Evolutionary conservation across 1,140 invertebrate species (phyloP).

Genomic region (Diploscapter pachys): DNA sequence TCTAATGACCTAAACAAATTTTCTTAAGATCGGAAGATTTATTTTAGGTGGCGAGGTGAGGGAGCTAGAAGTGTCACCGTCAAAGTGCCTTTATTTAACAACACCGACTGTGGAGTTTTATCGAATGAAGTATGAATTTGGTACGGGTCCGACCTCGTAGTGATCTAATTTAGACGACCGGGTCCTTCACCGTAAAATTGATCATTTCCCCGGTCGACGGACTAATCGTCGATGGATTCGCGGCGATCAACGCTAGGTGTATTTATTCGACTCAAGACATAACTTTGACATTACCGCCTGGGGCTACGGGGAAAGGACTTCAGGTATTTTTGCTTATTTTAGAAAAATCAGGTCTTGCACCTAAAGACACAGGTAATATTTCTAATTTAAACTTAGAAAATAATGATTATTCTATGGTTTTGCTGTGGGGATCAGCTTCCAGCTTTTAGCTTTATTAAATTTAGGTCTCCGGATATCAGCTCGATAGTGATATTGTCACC

Average conservation of each 20-base stretch:
- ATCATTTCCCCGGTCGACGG: constrained; percentile 29
- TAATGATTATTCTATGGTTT: too few relatives aligned
- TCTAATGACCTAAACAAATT: not conserved
- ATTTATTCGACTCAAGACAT: constrained; percentile 33
- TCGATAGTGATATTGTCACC: constrained; percentile 31
- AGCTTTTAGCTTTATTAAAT: too few relatives aligned
- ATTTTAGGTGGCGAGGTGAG: constrained; percentile 30
- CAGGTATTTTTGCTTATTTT: constrained; percentile 7
- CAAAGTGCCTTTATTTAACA: constrained; percentile 18
- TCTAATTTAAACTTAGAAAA: not conserved
- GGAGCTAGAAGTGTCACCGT: constrained; percentile 24
- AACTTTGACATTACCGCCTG: constrained; percentile 29
- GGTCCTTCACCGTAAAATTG: constrained; percentile 30
- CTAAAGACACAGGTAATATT: too few relatives aligned
- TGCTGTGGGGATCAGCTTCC: too few relatives aligned
- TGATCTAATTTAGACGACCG: constrained; percentile 19
- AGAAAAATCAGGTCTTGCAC: too few relatives aligned
- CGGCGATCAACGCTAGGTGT: constrained; percentile 27
- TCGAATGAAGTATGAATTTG: constrained; percentile 19
- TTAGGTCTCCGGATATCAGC: not conserved
- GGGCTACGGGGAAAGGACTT: constrained; percentile 24
- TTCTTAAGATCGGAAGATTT: not conserved
- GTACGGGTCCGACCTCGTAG: not conserved
- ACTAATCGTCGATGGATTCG: constrained; percentile 35
- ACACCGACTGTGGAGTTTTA: constrained; percentile 23